A percentile compares a stretch with the other conserved stretches of the same genome.
Conservation (phyloP, 2,797 vertebrate species). For the Sebastes ruberrimus region DNA sequence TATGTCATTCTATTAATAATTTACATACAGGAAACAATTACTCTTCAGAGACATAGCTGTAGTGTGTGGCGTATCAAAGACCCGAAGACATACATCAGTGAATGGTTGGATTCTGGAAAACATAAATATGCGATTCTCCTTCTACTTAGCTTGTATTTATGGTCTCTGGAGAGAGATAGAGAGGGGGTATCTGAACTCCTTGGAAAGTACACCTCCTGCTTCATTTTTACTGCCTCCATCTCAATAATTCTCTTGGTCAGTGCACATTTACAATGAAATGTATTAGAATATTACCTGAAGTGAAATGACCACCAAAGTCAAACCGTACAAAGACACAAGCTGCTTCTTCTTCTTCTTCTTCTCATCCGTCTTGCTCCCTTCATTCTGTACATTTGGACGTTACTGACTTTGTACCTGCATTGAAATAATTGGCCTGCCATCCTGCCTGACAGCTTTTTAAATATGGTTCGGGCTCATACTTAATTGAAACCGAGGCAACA, state of each 20-base stretch:
- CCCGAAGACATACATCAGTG: slow-evolving; percentile 23
- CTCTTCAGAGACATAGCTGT: slow-evolving; percentile 46
- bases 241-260: slow-evolving; percentile 31
- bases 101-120: slow-evolving; percentile 34
- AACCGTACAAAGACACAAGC: slow-evolving; percentile 8
- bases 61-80: slow-evolving; percentile 54
- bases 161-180: slow-evolving; percentile 9
- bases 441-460: slow-evolving; percentile 45
- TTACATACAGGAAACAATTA: slow-evolving; percentile 54
- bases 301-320: slow-evolving; percentile 23
- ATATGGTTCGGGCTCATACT: slow-evolving; percentile 35
- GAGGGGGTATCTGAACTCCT: slow-evolving; percentile 5
- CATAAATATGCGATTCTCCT: slow-evolving; percentile 41
- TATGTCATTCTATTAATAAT: slow-evolving; percentile 61
- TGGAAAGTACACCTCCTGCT: slow-evolving; percentile 11
- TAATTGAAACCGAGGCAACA: slow-evolving; percentile 58
- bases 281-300: slow-evolving; percentile 44
- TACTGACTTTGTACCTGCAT: slow-evolving; percentile 39
- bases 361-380: slow-evolving; percentile 15
- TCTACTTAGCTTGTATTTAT: slow-evolving; percentile 37
- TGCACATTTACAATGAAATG: slow-evolving; percentile 50
- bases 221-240: slow-evolving; percentile 13
- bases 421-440: slow-evolving; percentile 46
- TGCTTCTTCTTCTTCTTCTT: not conserved
- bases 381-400: slow-evolving; percentile 32